Percentiles rank a stretch among this genome's conserved stretches.
phyloP scores from a whole-genome alignment of 1,140 invertebrate genomes.

The Steinernema feltiae region DNA sequence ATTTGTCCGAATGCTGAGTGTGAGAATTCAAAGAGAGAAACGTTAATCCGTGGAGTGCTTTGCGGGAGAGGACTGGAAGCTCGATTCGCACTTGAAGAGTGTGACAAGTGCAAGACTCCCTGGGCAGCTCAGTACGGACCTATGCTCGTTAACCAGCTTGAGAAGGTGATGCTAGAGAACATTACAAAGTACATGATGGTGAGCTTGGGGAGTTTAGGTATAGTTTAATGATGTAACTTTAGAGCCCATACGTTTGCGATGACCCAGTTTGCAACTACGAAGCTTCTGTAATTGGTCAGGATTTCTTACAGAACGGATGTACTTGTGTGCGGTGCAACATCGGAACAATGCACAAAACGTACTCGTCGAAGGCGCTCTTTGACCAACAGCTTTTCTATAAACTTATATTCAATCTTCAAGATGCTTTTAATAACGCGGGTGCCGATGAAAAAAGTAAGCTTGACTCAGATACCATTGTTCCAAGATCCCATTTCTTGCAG shows the following conservation, averaged over 20 bases:
- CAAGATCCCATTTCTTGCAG: too few relatives aligned
- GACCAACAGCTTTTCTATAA: conserved; percentile 34
- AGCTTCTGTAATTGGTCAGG: conserved; percentile 15
- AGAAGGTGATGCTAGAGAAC: conserved; percentile 1
- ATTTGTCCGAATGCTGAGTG: background rate
- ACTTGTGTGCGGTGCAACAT: conserved; percentile 25
- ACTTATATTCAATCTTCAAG: conserved; percentile 21
- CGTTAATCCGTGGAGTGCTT: conserved; percentile 8
- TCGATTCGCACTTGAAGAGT: conserved; percentile 26
- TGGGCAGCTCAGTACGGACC: background rate
- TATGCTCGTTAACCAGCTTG: conserved; percentile 19
- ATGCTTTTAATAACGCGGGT: conserved; percentile 18
- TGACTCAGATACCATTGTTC: too few relatives aligned
- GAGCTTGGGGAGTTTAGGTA: background rate
- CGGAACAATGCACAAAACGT: conserved; percentile 21
- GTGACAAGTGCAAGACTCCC: conserved; percentile 17
- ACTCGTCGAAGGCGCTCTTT: conserved; percentile 28
- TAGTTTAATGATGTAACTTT: background rate
- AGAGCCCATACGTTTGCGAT: conserved; percentile 27
- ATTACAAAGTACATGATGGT: conserved; percentile 16
- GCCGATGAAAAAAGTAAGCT: conserved; percentile 20
- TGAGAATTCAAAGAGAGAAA: conserved; percentile 13
- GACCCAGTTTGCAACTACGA: conserved; percentile 30
- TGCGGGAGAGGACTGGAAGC: background rate
- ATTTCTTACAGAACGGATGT: conserved; percentile 27